phyloP scores from a whole-genome alignment of 2,113 vertebrate species.

The Scomber colias region DNA sequence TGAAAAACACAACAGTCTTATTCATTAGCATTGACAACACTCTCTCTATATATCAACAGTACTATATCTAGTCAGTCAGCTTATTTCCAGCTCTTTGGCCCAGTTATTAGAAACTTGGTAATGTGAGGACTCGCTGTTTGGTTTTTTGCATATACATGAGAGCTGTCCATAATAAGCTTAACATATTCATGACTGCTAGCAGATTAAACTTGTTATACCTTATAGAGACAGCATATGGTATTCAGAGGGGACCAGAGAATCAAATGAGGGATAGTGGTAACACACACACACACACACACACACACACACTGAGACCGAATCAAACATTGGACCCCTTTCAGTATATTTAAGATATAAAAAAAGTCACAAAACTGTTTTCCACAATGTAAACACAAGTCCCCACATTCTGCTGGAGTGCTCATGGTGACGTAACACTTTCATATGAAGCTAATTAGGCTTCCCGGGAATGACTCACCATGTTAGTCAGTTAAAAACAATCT shows the following conservation, averaged over 20 bases:
- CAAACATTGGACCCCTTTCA: slow-evolving; percentile 28
- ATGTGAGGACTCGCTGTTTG: slow-evolving; percentile 38
- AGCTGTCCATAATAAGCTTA: slow-evolving; percentile 69
- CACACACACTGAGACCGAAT: background rate
- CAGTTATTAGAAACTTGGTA: background rate
- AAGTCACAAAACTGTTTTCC: slow-evolving; percentile 62
- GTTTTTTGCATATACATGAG: slow-evolving; percentile 51
- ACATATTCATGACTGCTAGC: slow-evolving; percentile 67
- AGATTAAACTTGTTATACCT: slow-evolving; percentile 51
- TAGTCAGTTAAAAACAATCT: slow-evolving; percentile 54
- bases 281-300: slow-evolving; percentile 18
- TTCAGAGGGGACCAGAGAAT: slow-evolving; percentile 34
- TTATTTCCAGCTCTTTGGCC: slow-evolving; percentile 24
- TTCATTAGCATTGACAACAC: background rate
- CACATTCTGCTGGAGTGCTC: slow-evolving; percentile 25
- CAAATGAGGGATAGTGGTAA: slow-evolving; percentile 22
- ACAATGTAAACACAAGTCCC: slow-evolving; percentile 35
- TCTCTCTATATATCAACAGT: too few relatives aligned
- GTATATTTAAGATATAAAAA: slow-evolving; percentile 14
- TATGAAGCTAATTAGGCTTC: slow-evolving; percentile 70
- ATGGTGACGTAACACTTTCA: slow-evolving; percentile 65
- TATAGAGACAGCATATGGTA: slow-evolving; percentile 25
- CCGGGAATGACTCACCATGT: slow-evolving; percentile 69
- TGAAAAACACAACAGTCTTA: background rate
- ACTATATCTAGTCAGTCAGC: background rate